Evolutionary conservation across 2,888 invertebrate genomes (phyloP), one percentile per base, ranked within the genome.

Genomic region (Ecdyonurus torrentis): DNA sequence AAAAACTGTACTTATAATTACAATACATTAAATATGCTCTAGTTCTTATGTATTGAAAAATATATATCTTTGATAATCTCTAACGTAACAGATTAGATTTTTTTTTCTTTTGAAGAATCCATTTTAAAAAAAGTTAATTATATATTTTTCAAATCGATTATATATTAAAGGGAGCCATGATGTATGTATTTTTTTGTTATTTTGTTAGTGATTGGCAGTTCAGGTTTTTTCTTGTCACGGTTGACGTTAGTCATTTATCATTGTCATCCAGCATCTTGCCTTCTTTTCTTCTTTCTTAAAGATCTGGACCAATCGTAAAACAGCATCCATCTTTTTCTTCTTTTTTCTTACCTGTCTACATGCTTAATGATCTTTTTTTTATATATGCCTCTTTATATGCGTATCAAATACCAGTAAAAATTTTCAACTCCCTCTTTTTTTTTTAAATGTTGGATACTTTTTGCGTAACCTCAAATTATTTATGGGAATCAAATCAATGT

Each of bases 221-320:
- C 37, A 15, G 37, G 37, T 37, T 37, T 73, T 73, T 73, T 70
- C 73, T 69, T 71, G 73, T 73, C 72, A 72, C 72, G 70, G 70
- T 70, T 69, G 70, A 70, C 71, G 70, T 70, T 67, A 69, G 69
- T 70, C 73, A 73, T 73, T 73, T 73, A 72, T 73, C 71, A 68
- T 72, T 73, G 73, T 73, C 73, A 73, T 71, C 71, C 71, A 66
- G 67, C 71, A 71, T 69, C 70, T 69, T 69, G 64, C 63, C 59
- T 59, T 62, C 25, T 60, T 25, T 22, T 37, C 19, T 59, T 64
- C 55, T 19, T 25, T 23, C 58, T 65, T 37, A n/a, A n/a, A n/a
- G n/a, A n/a, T n/a, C n/a, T 37, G 37, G 37, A 37, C 37, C 37
- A 37, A 37, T 37, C 7, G 37, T 15, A 37, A n/a, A 15, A 5